These are phyloP conservation scores for Cygnus atratus DNA, from an alignment of 2,113 vertebrate species.

Conservation along the genomic window DNA sequence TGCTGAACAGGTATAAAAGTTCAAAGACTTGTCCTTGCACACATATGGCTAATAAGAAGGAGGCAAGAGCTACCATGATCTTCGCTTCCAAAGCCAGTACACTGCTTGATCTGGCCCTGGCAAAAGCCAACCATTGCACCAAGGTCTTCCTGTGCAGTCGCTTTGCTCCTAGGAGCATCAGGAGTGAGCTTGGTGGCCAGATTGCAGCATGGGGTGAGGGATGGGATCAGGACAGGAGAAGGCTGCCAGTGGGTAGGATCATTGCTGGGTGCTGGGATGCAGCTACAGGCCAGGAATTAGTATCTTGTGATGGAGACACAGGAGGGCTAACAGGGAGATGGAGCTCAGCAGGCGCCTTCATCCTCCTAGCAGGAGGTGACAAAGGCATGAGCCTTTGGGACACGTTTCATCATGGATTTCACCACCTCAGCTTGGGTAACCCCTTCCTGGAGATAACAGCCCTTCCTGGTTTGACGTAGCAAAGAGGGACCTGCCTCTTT, in stretches of 20 bases:
- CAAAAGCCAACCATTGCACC: not conserved
- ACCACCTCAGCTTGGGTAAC: not conserved
- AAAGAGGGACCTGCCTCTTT: not conserved
- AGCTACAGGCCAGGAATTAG: not conserved
- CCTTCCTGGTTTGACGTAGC: not conserved
- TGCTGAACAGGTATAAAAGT: not conserved
- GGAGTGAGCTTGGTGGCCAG: not conserved
- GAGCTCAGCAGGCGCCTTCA: not conserved
- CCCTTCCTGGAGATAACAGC: not conserved
- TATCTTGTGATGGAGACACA: not conserved
- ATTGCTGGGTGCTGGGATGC: not conserved
- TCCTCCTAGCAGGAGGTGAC: not conserved
- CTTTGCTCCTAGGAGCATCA: not conserved
- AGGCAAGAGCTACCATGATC: not conserved
- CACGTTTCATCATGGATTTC: not conserved
- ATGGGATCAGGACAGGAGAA: not conserved
- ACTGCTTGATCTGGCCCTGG: not conserved
- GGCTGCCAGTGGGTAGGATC: not conserved
- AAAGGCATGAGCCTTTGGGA: not conserved
- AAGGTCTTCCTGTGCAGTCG: not conserved
- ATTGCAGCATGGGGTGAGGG: not conserved
- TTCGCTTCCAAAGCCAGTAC: not conserved
- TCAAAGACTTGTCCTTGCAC: not conserved
- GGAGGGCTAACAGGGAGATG: not conserved
- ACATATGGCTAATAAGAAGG: not conserved